Evolutionary conservation across 2,113 vertebrate species (phyloP).

Genomic region (Ceuthmochares aereus): DNA sequence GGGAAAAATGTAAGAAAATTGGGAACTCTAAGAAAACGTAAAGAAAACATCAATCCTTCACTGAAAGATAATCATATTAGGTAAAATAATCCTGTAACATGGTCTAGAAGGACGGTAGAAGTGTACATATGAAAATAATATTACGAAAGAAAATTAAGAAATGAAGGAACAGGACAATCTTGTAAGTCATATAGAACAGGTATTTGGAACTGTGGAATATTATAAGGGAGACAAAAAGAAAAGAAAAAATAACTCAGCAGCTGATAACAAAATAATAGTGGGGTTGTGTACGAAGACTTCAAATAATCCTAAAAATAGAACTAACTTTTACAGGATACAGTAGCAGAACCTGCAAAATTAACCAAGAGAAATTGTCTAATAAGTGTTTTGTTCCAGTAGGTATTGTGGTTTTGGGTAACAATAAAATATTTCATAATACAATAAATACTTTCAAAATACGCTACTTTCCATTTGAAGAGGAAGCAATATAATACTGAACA

Average conservation of each 20-base stretch:
- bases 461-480: neutral
- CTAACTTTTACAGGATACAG: neutral
- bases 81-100: neutral
- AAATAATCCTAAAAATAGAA: neutral
- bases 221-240: neutral
- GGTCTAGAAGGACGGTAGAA: neutral
- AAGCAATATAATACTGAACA: neutral
- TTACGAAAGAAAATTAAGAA: neutral
- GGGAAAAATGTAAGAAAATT: neutral
- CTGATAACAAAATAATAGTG: neutral
- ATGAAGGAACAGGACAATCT: neutral
- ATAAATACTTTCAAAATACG: neutral
- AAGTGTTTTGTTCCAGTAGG: neutral
- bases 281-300: neutral
- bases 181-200: neutral
- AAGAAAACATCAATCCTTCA: neutral
- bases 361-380: neutral
- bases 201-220: neutral
- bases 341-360: neutral
- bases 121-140: neutral
- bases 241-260: neutral
- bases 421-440: neutral
- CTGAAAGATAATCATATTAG: neutral
- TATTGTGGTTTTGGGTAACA: neutral
- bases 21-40: accelerated